Conservation (phyloP, 2,113 vertebrate species). For the Theristicus caerulescens region DNA sequence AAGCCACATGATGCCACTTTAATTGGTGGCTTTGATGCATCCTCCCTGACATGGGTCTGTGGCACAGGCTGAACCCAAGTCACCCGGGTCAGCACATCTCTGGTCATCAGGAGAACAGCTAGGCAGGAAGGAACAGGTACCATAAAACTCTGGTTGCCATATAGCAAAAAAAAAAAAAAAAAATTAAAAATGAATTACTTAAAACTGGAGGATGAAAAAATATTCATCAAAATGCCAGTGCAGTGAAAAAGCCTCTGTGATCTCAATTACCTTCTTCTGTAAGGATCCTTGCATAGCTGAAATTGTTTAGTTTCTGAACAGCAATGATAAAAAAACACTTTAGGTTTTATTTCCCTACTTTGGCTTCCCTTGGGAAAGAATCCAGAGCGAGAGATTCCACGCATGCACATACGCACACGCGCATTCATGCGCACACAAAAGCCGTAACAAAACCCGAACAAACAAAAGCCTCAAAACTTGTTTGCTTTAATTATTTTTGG, state of each 20-base stretch:
- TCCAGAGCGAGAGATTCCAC: not conserved
- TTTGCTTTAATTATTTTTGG: not conserved
- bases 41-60: fast-evolving
- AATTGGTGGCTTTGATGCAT: not conserved
- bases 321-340: conserved; percentile 17
- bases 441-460: not conserved
- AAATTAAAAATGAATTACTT: not conserved
- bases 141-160: fast-evolving
- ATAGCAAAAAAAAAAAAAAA: not conserved
- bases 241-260: not conserved
- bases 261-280: conserved; percentile 35
- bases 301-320: conserved; percentile 44
- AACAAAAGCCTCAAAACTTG: not conserved
- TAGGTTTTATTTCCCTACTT: conserved; percentile 42
- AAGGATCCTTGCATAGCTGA: conserved; percentile 33
- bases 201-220: not conserved
- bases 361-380: conserved; percentile 2
- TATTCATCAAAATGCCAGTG: not conserved
- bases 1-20: not conserved
- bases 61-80: not conserved
- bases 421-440: not conserved
- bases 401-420: not conserved
- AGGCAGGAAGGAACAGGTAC: not conserved
- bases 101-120: not conserved
- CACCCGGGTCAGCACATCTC: not conserved